Evolutionary conservation across 2,888 invertebrate genomes (phyloP).

Genomic region (Drosophila merina): DNA sequence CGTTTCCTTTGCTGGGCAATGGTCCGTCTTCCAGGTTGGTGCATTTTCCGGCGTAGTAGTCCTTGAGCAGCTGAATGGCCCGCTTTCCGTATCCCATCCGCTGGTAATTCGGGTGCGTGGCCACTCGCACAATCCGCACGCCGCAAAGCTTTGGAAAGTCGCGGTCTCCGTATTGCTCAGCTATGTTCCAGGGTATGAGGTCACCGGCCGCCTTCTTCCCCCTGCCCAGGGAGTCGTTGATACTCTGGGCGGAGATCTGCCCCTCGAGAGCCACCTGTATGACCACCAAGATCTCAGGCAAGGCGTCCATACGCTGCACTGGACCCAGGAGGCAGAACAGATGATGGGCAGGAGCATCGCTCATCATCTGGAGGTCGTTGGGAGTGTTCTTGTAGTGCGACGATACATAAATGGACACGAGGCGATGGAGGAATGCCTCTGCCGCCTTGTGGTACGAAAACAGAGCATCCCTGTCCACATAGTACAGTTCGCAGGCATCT

Average conservation of each 20-base stretch:
- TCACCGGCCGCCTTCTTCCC: constrained; percentile 98
- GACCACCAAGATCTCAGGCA: constrained; percentile 97
- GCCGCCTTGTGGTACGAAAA: constrained; percentile 98
- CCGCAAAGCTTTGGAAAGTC: constrained; percentile 96
- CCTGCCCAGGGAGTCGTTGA: constrained; percentile 91
- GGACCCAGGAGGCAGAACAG: constrained; percentile 97
- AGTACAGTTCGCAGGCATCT: constrained; percentile 93
- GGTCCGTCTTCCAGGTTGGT: constrained; percentile 87
- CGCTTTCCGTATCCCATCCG: constrained; percentile 98
- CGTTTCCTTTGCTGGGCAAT: constrained; percentile 12
- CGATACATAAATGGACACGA: constrained; percentile 97
- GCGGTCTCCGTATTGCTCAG: constrained; percentile 97
- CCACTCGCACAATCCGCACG: constrained; percentile 96
- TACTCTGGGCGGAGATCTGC: constrained; percentile 87
- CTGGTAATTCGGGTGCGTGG: constrained; percentile 99
- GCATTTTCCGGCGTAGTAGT: constrained; percentile 94
- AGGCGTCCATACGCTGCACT: constrained; percentile 88
- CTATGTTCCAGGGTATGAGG: constrained; percentile 99
- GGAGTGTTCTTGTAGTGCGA: constrained; percentile 99
- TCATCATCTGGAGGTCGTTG: constrained; percentile 98
- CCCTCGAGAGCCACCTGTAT: constrained; percentile 93
- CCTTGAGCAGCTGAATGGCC: constrained; percentile 92
- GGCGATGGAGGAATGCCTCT: constrained; percentile 94
- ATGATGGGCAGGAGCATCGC: constrained; percentile 99
- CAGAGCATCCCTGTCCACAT: constrained; percentile 95